A percentile compares a stretch with the other conserved stretches of the same genome.
Conservation (phyloP, 2,797 vertebrate genomes). For the Pseudocheirus occidentalis region DNA sequence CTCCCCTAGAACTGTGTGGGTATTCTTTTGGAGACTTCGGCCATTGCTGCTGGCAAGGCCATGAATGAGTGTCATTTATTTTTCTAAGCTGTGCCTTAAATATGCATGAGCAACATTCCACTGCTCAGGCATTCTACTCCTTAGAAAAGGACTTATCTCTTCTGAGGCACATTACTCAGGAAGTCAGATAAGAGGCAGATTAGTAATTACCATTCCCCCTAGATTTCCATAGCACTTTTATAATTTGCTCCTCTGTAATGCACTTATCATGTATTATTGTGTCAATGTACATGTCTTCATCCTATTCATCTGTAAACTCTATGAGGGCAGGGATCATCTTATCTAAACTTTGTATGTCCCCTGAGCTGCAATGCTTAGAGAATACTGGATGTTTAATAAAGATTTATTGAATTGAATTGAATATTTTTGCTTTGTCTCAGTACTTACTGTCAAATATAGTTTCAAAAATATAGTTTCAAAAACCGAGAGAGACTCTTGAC, state of each 20-base stretch:
- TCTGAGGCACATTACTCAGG: background rate
- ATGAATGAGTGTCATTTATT: conserved; percentile 1
- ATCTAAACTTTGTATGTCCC: background rate
- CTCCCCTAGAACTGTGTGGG: background rate
- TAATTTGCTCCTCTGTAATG: background rate
- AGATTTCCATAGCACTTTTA: conserved; percentile 44
- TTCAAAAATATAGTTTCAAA: conserved; percentile 6
- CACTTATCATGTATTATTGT: background rate
- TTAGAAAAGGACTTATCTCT: conserved; percentile 24
- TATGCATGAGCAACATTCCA: background rate
- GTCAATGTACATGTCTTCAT: background rate
- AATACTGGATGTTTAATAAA: background rate
- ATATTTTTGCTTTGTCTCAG: background rate
- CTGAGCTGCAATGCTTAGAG: background rate
- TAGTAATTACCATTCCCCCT: conserved; percentile 21
- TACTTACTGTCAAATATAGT: background rate
- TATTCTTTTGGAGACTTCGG: background rate
- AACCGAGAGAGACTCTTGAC: conserved; percentile 7
- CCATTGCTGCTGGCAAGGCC: background rate
- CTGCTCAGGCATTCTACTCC: background rate
- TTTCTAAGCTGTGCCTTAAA: background rate
- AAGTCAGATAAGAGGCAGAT: background rate
- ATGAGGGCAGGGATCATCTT: background rate
- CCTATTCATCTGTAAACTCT: background rate
- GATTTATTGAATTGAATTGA: background rate